Conservation (phyloP, 1,140 invertebrate genomes). For the Neotoxoptera formosana region DNA sequence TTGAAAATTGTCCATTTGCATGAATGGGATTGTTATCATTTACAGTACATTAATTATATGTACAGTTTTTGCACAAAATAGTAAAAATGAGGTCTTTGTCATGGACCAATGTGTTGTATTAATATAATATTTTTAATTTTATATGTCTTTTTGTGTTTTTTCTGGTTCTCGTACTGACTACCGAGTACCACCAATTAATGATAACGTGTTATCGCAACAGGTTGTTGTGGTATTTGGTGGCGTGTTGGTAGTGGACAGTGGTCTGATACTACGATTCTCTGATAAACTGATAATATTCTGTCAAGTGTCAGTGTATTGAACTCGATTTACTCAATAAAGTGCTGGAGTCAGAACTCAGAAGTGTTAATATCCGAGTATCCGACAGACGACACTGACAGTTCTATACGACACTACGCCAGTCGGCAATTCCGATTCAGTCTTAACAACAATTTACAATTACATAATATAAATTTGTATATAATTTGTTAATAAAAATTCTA, state of each 20-base stretch:
- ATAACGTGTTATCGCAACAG: conserved; percentile 11
- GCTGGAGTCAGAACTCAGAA: not conserved
- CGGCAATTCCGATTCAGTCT: not conserved
- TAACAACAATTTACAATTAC: no score
- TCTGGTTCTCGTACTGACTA: not conserved
- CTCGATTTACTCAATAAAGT: no score
- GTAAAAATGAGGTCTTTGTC: not conserved
- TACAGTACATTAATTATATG: not conserved
- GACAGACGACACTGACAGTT: not conserved
- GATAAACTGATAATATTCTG: not conserved
- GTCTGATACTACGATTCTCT: not conserved
- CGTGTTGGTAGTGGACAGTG: not conserved
- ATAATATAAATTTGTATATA: no score
- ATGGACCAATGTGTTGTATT: no score
- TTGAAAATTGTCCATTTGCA: not conserved
- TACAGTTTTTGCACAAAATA: not conserved
- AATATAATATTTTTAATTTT: no score
- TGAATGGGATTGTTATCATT: not conserved
- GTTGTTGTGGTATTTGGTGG: conserved; percentile 16
- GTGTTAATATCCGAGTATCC: not conserved
- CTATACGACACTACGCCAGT: no score
- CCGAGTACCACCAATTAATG: not conserved
- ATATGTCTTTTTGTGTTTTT: no score
- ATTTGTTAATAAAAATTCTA: not conserved
- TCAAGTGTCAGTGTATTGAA: no score